These are phyloP conservation scores for Serripes groenlandicus DNA, from an alignment of 2,888 invertebrate genomes.

Conservation along the genomic window DNA sequence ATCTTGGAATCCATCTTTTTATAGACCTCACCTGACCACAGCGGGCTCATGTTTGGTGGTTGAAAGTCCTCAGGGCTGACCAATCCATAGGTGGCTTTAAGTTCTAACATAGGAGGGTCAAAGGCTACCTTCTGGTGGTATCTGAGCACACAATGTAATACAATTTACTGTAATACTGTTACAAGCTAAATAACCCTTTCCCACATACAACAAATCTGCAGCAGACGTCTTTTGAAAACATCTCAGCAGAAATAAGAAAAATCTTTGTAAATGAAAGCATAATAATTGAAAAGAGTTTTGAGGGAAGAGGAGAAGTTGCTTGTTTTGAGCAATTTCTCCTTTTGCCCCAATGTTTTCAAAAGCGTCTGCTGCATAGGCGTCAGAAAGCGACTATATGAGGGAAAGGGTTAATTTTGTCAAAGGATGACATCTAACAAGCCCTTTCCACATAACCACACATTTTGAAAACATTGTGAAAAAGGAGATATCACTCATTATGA, in stretches of 20 bases:
- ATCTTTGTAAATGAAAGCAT: neutral
- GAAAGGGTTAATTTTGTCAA: too few species aligned
- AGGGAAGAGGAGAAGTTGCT: neutral
- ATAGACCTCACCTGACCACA: constrained; percentile 88
- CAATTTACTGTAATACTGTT: too few species aligned
- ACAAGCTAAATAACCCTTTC: neutral
- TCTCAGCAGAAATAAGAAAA: neutral
- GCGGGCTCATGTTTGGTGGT: constrained; percentile 87
- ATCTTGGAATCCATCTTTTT: constrained; percentile 81
- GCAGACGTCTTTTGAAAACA: neutral
- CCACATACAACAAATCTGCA: neutral
- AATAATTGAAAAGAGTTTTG: neutral
- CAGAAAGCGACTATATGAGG: too few species aligned
- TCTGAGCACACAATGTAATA: too few species aligned
- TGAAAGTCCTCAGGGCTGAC: constrained; percentile 89
- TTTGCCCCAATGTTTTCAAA: neutral
- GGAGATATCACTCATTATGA: too few species aligned
- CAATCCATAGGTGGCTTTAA: constrained; percentile 89
- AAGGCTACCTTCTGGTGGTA: constrained; percentile 89
- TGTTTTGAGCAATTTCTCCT: neutral
- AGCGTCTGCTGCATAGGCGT: too few species aligned
- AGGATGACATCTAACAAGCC: too few species aligned
- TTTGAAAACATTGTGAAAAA: too few species aligned
- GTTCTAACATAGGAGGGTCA: constrained; percentile 88
- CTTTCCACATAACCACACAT: too few species aligned